Evolutionary conservation across 2,113 vertebrate genomes (phyloP), one percentile per base, ranked within the genome.

Genomic region (Oceanites oceanicus): DNA sequence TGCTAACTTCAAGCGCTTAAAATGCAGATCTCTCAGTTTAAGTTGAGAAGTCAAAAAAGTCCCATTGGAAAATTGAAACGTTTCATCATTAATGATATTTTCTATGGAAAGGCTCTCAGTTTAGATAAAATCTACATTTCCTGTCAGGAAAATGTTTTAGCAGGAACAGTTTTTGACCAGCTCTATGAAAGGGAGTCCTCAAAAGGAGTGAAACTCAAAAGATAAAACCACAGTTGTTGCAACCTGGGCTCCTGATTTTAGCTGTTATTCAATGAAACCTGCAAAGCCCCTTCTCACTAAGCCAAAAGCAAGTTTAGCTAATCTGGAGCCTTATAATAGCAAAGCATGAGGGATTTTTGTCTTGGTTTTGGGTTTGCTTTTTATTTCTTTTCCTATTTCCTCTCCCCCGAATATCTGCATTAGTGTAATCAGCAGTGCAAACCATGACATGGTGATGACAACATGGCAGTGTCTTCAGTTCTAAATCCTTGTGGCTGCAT

Each of bases 381-480:
- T 17, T 40, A 16, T 61, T 70, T 88, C 22, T 65, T 32, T 10
- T 22, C 40, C 53, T 30, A 2, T 45, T 36, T 32, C 5, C 5
- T 2, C 2, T 9, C 30, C 12, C 27, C 6, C 3, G 15, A 25
- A 23, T 27, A 40, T 9, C 15, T 62, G 4, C 10, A 16, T n/a
- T 30, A 4, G 4, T n/a, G 32, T 16, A 36, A 34, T 17, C 7
- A 63, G 13, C 6, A 29, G 3, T 55, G 7, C 9, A 82, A 53
- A 71, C 6, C 59, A 17, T 55, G 58, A 55, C 40, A 38, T 1
- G 40, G 15, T 17, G 8, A 7, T 70, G 32, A 26, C 32, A 26
- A 25, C 10, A 22, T 2, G 10, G 18, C 5, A 58, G 5, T 8
- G 20, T 38, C 52, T 70, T 71, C 62, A 27, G 17, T 17, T 29